Evolutionary conservation across 92 coral and sea anemone genomes (phyloP).

Genomic region (Epizoanthus scotinus): DNA sequence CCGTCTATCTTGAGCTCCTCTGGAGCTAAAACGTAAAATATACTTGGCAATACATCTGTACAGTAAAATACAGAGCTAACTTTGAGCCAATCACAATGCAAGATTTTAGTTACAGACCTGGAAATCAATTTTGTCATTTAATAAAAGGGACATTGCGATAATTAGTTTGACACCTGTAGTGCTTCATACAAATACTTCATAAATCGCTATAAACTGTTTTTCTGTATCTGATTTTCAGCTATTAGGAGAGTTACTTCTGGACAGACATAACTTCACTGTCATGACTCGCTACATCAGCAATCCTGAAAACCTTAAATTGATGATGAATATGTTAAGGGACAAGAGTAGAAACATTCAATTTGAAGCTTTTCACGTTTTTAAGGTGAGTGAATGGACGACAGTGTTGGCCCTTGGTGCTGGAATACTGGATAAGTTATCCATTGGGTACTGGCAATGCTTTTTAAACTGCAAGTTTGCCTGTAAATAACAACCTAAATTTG

Average conservation of each 20-base stretch:
- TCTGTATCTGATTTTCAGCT: constrained; percentile 52
- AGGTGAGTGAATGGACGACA: constrained; percentile 60
- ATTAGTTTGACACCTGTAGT: background rate
- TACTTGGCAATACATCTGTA: too few species aligned
- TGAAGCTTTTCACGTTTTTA: constrained; percentile 99
- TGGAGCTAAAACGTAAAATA: too few species aligned
- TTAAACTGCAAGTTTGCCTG: too few species aligned
- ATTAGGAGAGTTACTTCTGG: constrained; percentile 95
- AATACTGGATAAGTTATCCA: background rate
- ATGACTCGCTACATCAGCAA: constrained; percentile 97
- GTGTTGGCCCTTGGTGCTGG: background rate
- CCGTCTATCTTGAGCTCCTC: too few species aligned
- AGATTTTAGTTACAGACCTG: too few species aligned
- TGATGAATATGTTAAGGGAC: constrained; percentile 98
- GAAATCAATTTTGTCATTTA: too few species aligned
- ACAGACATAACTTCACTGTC: constrained; percentile 95
- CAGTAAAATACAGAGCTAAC: too few species aligned
- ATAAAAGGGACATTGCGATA: background rate
- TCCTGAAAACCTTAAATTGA: constrained; percentile 94
- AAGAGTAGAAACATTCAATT: constrained; percentile 99
- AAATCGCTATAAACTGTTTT: background rate
- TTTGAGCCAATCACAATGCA: too few species aligned
- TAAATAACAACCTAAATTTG: background rate
- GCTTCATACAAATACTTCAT: too few species aligned
- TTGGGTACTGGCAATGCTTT: too few species aligned